phyloP scores from a whole-genome alignment of 2,113 vertebrate genomes.

The Phaetusa simplex region DNA sequence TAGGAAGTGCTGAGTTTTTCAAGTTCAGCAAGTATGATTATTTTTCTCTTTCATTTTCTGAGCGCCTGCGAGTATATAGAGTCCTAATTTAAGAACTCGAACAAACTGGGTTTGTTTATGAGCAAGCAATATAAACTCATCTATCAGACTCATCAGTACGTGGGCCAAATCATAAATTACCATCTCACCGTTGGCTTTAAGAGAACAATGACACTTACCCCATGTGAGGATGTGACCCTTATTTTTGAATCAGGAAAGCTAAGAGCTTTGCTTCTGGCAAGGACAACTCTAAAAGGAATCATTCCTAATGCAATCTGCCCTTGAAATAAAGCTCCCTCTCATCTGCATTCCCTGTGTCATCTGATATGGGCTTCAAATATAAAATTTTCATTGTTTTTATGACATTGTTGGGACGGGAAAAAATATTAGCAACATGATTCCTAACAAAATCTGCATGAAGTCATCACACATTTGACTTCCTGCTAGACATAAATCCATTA shows the following conservation, averaged over 20 bases:
- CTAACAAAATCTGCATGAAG: conserved; percentile 66
- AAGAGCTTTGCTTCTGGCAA: conserved; percentile 51
- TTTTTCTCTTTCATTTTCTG: conserved; percentile 35
- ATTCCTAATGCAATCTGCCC: conserved; percentile 50
- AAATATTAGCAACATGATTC: conserved; percentile 64
- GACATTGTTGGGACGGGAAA: conserved; percentile 22
- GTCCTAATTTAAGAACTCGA: conserved; percentile 38
- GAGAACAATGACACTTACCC: background rate
- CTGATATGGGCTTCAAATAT: conserved; percentile 38
- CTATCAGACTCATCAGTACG: conserved; percentile 27
- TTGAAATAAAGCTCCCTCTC: conserved; percentile 64
- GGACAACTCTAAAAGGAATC: conserved; percentile 41
- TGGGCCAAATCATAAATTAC: conserved; percentile 26
- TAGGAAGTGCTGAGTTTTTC: conserved; percentile 35
- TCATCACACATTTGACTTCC: conserved; percentile 67
- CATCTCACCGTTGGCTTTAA: background rate
- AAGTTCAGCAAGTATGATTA: background rate
- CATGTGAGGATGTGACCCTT: background rate
- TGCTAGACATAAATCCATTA: conserved; percentile 68
- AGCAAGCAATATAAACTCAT: background rate
- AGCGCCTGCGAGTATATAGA: background rate
- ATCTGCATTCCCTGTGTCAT: conserved; percentile 42
- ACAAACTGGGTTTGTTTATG: conserved; percentile 18
- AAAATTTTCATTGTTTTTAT: conserved; percentile 52
- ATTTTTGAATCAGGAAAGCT: conserved; percentile 44